These are phyloP conservation scores for Lucinisca nassula DNA, from an alignment of 2,888 invertebrate species.

Conservation along the genomic window DNA sequence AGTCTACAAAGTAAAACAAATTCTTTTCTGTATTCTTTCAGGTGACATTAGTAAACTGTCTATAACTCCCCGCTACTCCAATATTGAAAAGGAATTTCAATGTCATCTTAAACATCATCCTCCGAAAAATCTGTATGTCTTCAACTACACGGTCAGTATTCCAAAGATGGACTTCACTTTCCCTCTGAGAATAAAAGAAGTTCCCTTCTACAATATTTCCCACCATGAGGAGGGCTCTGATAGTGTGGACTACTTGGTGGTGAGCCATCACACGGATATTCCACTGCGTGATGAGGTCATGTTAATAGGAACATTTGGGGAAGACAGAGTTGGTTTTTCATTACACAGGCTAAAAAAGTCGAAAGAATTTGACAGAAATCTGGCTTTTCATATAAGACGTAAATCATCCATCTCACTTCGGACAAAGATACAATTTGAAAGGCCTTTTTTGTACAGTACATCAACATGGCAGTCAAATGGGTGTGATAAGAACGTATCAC, in stretches of 20 bases:
- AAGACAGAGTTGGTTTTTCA: constrained; percentile 63
- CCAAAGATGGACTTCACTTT: constrained; percentile 76
- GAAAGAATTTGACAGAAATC: constrained; percentile 67
- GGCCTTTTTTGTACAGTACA: constrained; percentile 84
- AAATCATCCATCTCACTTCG: constrained; percentile 52
- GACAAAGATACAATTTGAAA: constrained; percentile 82
- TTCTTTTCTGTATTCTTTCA: constrained; percentile 53
- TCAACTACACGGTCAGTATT: constrained; percentile 82
- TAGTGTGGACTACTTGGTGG: constrained; percentile 74
- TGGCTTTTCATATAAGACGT: constrained; percentile 51
- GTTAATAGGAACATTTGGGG: constrained; percentile 77
- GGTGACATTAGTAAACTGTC: constrained; percentile 84
- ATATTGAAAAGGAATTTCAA: constrained; percentile 77
- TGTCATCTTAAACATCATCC: constrained; percentile 83
- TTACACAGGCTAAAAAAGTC: constrained; percentile 77
- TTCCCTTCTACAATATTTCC: constrained; percentile 58
- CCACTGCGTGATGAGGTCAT: constrained; percentile 82
- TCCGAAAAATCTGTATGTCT: constrained; percentile 83
- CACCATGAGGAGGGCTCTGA: constrained; percentile 65
- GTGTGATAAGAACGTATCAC: constrained; percentile 78
- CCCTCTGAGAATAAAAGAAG: constrained; percentile 58
- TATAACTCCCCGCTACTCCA: constrained; percentile 82
- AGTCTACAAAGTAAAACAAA: too few species aligned
- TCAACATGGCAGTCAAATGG: constrained; percentile 76
- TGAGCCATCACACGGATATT: constrained; percentile 69